phyloP scores from a whole-genome alignment of 1,140 invertebrate species.

The Phocides pigmalion region DNA sequence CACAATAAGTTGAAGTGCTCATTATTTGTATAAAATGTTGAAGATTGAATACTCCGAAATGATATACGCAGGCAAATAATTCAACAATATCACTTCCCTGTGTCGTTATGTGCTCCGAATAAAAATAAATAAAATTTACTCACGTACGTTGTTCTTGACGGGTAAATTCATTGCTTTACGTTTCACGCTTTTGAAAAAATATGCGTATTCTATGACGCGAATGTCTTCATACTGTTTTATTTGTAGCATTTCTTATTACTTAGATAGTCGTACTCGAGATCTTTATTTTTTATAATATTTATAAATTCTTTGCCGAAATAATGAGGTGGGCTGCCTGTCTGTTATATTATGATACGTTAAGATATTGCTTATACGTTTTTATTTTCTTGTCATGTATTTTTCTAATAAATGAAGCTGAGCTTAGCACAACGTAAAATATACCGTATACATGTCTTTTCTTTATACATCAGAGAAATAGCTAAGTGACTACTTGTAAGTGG shows the following conservation, averaged over 20 bases:
- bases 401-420: not conserved
- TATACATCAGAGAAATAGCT: not conserved
- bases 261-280: not conserved
- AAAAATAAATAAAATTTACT: too few species aligned
- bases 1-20: too few species aligned
- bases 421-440: not conserved
- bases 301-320: slow-evolving; percentile 4
- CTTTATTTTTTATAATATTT: not conserved
- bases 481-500: not conserved
- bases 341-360: not conserved
- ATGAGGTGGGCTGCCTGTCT: slow-evolving; percentile 3
- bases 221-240: not conserved
- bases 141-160: too few species aligned
- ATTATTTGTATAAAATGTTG: too few species aligned
- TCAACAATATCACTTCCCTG: too few species aligned
- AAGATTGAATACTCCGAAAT: too few species aligned
- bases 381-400: not conserved
- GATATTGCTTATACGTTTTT: not conserved
- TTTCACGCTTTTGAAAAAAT: slow-evolving; percentile 3
- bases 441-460: too few species aligned
- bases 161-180: not conserved
- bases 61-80: too few species aligned
- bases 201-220: not conserved
- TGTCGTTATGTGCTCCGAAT: too few species aligned
- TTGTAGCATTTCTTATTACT: slow-evolving; percentile 2